These are phyloP conservation scores for Neodiprion virginianus DNA, from an alignment of 1,140 invertebrate species.

Conservation along the genomic window DNA sequence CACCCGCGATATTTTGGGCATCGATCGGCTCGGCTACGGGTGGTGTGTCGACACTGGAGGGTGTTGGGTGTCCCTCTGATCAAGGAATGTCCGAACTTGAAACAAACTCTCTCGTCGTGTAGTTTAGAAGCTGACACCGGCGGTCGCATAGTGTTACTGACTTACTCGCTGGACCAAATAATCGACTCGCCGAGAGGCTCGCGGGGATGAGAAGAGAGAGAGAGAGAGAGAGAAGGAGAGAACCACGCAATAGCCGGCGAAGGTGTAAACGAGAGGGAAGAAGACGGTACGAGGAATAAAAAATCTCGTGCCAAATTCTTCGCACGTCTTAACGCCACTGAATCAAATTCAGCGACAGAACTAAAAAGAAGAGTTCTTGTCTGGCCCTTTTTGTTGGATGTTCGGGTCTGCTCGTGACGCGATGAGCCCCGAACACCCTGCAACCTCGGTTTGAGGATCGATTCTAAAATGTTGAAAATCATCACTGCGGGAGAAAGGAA, in stretches of 20 bases:
- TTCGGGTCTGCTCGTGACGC: too few species aligned
- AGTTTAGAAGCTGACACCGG: slow-evolving; percentile 5
- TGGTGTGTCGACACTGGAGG: not conserved
- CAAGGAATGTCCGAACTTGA: slow-evolving; percentile 4
- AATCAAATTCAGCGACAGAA: not conserved
- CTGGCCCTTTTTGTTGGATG: too few species aligned
- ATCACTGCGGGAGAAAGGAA: not conserved
- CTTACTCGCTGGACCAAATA: slow-evolving; percentile 7
- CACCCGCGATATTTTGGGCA: slow-evolving; percentile 1
- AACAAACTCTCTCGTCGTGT: not conserved
- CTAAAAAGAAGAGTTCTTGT: too few species aligned
- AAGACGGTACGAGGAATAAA: not conserved
- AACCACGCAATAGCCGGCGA: too few species aligned
- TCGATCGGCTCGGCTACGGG: not conserved
- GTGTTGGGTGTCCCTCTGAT: slow-evolving; percentile 4
- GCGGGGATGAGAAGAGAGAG: not conserved
- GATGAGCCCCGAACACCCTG: slow-evolving; percentile 24
- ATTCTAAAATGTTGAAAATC: not conserved
- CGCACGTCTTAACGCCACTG: slow-evolving; percentile 1
- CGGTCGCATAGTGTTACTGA: not conserved
- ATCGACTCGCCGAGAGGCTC: not conserved
- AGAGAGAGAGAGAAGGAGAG: not conserved
- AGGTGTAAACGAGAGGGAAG: not conserved
- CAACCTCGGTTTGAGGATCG: slow-evolving; percentile 11
- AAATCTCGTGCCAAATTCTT: not conserved